These are phyloP conservation scores for Creontiades dilutus DNA, from an alignment of 2,888 invertebrate species.

Conservation along the genomic window DNA sequence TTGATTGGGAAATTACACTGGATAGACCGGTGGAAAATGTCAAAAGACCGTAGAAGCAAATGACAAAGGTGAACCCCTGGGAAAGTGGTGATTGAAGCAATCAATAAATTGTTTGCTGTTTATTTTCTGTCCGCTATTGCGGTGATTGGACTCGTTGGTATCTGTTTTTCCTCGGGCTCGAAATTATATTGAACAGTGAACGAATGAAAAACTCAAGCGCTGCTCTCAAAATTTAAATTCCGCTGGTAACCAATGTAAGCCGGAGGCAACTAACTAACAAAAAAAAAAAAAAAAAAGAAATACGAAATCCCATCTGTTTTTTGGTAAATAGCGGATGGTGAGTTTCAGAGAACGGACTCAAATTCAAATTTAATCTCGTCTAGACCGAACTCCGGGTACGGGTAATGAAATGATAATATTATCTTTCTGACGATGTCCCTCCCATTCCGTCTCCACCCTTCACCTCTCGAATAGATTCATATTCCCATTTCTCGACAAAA, in stretches of 20 bases:
- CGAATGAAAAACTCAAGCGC: neutral
- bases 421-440: neutral
- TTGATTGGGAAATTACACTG: too few species aligned
- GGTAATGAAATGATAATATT: slow-evolving; percentile 65
- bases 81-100: neutral
- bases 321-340: neutral
- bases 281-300: neutral
- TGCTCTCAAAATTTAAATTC: neutral
- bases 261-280: neutral
- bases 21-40: too few species aligned
- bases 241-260: neutral
- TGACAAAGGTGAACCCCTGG: neutral
- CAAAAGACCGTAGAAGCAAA: too few species aligned
- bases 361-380: slow-evolving; percentile 37
- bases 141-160: neutral
- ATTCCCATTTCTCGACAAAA: neutral
- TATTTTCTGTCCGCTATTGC: neutral
- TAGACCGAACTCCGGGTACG: slow-evolving; percentile 25
- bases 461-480: neutral
- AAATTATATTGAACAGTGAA: neutral
- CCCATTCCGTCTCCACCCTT: neutral
- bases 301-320: neutral
- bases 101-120: neutral
- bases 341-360: neutral
- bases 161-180: neutral